Evolutionary conservation across 1,140 invertebrate genomes (phyloP).

Genomic region (Nomia melanderi): DNA sequence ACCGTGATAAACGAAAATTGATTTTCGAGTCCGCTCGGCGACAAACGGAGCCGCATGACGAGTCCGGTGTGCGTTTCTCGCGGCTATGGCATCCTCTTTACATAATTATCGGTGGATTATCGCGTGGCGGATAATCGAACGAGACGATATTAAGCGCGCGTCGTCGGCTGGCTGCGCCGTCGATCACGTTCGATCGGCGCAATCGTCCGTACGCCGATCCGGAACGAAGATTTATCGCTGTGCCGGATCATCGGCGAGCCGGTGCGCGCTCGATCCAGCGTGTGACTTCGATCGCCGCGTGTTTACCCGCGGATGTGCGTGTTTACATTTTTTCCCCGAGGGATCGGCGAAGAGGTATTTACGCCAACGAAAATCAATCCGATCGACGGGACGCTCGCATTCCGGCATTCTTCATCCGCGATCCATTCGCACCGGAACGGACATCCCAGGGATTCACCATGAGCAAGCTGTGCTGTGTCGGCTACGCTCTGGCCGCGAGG

Average conservation of each 20-base stretch:
- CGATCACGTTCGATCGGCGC: constrained; percentile 5
- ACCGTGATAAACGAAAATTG: background rate
- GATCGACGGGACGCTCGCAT: constrained; percentile 2
- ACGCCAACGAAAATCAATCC: constrained; percentile 32
- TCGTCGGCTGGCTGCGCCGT: background rate
- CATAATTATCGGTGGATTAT: background rate
- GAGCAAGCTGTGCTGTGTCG: constrained; percentile 68
- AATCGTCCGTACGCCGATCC: background rate
- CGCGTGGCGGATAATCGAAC: background rate
- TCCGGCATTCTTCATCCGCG: constrained; percentile 32
- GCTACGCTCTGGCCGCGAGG: constrained; percentile 71
- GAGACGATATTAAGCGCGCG: background rate
- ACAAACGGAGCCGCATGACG: background rate
- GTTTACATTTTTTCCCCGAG: constrained; percentile 59
- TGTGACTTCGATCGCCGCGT: constrained; percentile 6
- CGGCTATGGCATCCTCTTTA: background rate
- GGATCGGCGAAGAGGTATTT: constrained; percentile 18
- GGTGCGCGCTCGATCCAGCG: background rate
- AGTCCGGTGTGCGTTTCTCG: too few relatives aligned
- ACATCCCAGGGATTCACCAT: constrained; percentile 30
- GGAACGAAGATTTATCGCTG: constrained; percentile 8
- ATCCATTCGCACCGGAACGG: constrained; percentile 24
- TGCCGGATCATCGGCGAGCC: background rate
- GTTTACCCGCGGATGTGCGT: constrained; percentile 46
- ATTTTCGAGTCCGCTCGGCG: background rate